Evolutionary conservation across 35 echinoderm and acorn worm genomes (phyloP), one percentile per base, ranked within the genome.

Genomic region (Hemicentrotus pulcherrimus): DNA sequence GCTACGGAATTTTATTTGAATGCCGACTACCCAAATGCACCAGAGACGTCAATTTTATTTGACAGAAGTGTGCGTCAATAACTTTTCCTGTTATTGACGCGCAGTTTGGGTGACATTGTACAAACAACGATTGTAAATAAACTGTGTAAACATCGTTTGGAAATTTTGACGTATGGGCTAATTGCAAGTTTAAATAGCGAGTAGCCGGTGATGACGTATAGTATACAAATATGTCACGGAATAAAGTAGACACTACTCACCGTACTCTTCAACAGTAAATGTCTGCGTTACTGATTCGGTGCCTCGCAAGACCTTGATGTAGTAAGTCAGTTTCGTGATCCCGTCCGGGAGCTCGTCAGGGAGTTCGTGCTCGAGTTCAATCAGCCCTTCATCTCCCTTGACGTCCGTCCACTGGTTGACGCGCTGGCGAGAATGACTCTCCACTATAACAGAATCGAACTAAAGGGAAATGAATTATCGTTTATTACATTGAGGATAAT

Each of bases 211-310:
- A 6, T 52, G 48, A 52, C 48, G 48, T 13, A 3, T 10, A 41
- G 35, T 41, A 41, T 41, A 41, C 50, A 55, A 55, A 0, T 55
- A 10, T 55, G 50, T 50, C 12, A 50, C 10, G 35, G 50, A 55
- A 55, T 2, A 55, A 55, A 11, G 50, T 55, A 55, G 50, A 55
- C 86, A 22, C 14, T 18, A 41, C 97, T 94, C 46, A 98, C 97
- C 97, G 92, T 97, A 98, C 95, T 98, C 97, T 28, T 96, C 95
- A 91, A 98, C 97, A 41, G 46, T 87, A 50, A 98, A 98, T 60
- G 88, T 97, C 86, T 98, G 96, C 15, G 50, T 86, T 15, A 91
- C 94, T 47, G 15, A 16, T 46, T 91, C 70, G 41, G 88, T 94
- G 19, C 92, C 92, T 48, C 94, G 70, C 0, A 47, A 31, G 45